These are phyloP conservation scores for Bombycilla garrulus DNA, from an alignment of 2,113 vertebrate species.

Conservation along the genomic window DNA sequence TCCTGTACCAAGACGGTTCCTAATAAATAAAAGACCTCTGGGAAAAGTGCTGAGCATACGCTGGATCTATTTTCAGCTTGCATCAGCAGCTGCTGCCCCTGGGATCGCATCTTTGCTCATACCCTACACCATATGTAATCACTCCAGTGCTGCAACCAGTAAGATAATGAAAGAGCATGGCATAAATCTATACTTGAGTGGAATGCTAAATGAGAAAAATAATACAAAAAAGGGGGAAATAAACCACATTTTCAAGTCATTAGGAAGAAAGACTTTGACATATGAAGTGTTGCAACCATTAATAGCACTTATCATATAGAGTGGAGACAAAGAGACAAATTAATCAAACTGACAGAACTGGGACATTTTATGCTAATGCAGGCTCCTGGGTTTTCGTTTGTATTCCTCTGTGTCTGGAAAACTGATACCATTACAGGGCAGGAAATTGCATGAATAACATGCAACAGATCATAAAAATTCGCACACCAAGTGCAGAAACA, in stretches of 20 bases:
- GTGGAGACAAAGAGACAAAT: slow-evolving; percentile 89
- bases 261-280: slow-evolving; percentile 84
- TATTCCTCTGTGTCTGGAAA: slow-evolving; percentile 80
- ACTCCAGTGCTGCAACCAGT: slow-evolving; percentile 84
- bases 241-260: slow-evolving; percentile 85
- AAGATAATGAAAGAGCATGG: slow-evolving; percentile 86
- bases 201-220: slow-evolving; percentile 84
- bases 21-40: slow-evolving; percentile 90
- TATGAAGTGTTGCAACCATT: slow-evolving; percentile 85
- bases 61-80: slow-evolving; percentile 96
- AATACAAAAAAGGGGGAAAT: slow-evolving; percentile 79
- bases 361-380: slow-evolving; percentile 85
- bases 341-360: slow-evolving; percentile 89
- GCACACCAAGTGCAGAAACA: slow-evolving; percentile 75
- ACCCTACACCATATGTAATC: slow-evolving; percentile 92
- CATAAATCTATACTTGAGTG: slow-evolving; percentile 80
- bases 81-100: slow-evolving; percentile 95
- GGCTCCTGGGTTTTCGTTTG: slow-evolving; percentile 77
- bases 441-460: slow-evolving; percentile 84
- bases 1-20: slow-evolving; percentile 77
- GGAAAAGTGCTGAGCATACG: slow-evolving; percentile 91
- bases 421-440: slow-evolving; percentile 83
- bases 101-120: slow-evolving; percentile 87
- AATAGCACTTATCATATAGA: slow-evolving; percentile 87
- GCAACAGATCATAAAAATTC: slow-evolving; percentile 83